phyloP scores from a whole-genome alignment of 2,888 invertebrate species.

The Lasioglossum vierecki region DNA sequence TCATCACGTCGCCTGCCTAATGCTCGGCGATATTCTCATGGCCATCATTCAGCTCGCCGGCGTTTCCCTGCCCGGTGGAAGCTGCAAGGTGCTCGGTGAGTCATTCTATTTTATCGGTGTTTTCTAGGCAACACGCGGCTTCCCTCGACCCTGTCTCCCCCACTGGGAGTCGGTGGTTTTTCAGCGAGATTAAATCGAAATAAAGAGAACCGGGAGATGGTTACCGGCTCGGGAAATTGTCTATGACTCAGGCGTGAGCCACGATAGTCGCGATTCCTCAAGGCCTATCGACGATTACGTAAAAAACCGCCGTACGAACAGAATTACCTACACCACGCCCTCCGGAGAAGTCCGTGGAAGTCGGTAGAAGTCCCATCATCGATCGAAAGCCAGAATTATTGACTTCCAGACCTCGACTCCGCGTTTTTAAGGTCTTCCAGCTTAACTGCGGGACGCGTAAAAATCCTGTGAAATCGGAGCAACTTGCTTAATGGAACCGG shows the following conservation, averaged over 20 bases:
- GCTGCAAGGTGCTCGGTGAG: slow-evolving; percentile 90
- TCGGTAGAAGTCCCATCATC: background rate
- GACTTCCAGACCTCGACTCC: background rate
- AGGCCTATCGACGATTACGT: slow-evolving; percentile 3
- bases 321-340: background rate
- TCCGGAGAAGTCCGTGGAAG: background rate
- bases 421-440: background rate
- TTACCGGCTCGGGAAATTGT: slow-evolving; percentile 1
- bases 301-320: background rate
- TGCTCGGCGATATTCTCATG: slow-evolving; percentile 92
- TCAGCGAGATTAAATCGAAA: slow-evolving; percentile 37
- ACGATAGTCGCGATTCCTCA: background rate
- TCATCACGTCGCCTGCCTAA: slow-evolving; percentile 92
- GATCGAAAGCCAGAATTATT: background rate
- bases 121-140: background rate
- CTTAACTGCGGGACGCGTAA: background rate
- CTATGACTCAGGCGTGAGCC: slow-evolving; percentile 4
- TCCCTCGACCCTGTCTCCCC: slow-evolving; percentile 32
- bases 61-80: slow-evolving; percentile 86
- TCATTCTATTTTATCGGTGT: slow-evolving; percentile 67
- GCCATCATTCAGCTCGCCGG: slow-evolving; percentile 91
- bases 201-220: background rate
- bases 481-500: background rate
- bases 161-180: slow-evolving; percentile 18
- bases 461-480: background rate